Conservation (phyloP, 1,140 invertebrate genomes). For the Drosophila pachea region DNA sequence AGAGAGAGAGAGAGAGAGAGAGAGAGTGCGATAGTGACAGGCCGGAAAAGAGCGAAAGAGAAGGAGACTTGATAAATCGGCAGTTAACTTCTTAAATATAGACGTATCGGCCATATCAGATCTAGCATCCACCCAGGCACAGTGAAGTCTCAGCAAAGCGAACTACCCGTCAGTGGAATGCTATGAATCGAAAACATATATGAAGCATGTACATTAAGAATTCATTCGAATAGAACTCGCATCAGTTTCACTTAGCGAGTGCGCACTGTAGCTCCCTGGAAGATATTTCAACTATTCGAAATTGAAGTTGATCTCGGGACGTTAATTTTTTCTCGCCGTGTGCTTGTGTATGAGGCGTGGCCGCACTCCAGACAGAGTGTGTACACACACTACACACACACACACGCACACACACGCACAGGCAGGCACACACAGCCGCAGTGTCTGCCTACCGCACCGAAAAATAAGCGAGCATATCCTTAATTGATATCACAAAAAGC, state of each 20-base stretch:
- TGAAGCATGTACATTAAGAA: no score
- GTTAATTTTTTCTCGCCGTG: neutral
- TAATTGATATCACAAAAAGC: constrained; percentile 75
- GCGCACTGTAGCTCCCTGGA: no score
- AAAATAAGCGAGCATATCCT: constrained; percentile 61
- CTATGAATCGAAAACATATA: no score
- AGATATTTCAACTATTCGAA: neutral
- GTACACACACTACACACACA: constrained; percentile 35
- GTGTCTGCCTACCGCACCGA: constrained; percentile 47
- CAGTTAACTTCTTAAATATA: no score
- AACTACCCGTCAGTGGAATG: no score
- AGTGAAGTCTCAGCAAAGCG: no score
- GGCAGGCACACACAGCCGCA: constrained; percentile 21
- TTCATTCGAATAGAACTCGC: no score
- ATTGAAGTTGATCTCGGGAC: neutral
- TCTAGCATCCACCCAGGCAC: no score
- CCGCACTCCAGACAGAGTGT: constrained; percentile 43
- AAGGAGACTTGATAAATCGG: neutral
- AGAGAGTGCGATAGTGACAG: no score
- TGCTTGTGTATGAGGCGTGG: constrained; percentile 21
- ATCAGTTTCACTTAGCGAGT: no score
- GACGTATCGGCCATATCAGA: no score
- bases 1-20: neutral
- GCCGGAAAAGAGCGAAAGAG: no score
- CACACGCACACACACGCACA: constrained; percentile 2